Conservation (phyloP, 2,888 invertebrate genomes). For the Drosophila algonquin region DNA sequence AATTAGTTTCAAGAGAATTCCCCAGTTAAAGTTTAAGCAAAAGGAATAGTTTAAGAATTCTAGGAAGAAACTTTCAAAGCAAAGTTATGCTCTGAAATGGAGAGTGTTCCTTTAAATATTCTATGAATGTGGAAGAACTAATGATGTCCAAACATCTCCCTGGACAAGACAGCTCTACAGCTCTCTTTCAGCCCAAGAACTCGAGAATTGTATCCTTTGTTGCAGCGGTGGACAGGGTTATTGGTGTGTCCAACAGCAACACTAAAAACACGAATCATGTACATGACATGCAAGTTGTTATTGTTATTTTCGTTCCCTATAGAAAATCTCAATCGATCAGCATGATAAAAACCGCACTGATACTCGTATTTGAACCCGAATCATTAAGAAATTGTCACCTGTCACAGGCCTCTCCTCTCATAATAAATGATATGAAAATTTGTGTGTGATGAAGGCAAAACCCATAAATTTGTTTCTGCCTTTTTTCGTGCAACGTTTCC, state of each 20-base stretch:
- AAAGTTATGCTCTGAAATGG: neutral
- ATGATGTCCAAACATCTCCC: too few relatives aligned
- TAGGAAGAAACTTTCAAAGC: neutral
- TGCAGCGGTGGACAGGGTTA: too few relatives aligned
- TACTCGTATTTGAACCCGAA: conserved; percentile 11
- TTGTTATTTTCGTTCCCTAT: neutral
- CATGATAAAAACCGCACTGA: neutral
- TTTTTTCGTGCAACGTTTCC: neutral
- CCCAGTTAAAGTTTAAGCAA: conserved; percentile 10
- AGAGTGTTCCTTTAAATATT: neutral
- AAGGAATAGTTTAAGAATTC: neutral
- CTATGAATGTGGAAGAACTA: neutral
- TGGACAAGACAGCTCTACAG: too few relatives aligned
- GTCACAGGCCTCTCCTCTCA: conserved; percentile 12
- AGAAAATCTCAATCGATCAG: neutral
- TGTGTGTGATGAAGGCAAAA: neutral
- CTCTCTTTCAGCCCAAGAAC: too few relatives aligned
- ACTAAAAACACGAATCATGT: too few relatives aligned
- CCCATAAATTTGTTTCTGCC: conserved; percentile 13
- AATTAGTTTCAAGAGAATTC: conserved; percentile 32
- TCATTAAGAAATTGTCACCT: conserved; percentile 34
- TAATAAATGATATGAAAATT: conserved; percentile 39
- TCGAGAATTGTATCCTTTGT: too few relatives aligned
- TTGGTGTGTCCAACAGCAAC: too few relatives aligned
- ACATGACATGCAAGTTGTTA: too few relatives aligned